Evolutionary conservation across 2,113 vertebrate species (phyloP).

Genomic region (Solenodon paradoxus): DNA sequence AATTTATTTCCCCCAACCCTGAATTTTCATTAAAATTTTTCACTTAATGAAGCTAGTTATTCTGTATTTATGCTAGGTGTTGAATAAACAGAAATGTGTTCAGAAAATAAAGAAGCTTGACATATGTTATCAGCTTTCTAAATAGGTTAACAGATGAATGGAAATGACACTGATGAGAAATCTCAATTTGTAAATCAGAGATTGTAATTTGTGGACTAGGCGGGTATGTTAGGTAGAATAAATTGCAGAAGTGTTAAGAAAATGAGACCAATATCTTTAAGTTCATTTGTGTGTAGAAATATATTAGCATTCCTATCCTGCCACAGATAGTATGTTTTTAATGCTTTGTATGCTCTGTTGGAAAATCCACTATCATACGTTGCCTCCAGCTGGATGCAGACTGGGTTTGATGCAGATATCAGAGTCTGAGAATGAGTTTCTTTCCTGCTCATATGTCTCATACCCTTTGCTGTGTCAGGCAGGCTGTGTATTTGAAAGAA

Average conservation of each 20-base stretch:
- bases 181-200: neutral
- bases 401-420: neutral
- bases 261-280: neutral
- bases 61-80: neutral
- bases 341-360: neutral
- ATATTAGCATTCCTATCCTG: neutral
- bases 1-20: neutral
- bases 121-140: neutral
- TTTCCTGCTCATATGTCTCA: neutral
- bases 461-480: neutral
- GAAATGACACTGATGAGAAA: accelerated
- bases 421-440: neutral
- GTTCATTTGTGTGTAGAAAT: neutral
- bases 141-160: neutral
- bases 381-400: neutral
- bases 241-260: neutral
- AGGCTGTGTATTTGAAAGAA: neutral
- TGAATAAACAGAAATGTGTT: neutral
- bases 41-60: neutral
- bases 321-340: neutral
- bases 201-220: neutral
- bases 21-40: neutral
- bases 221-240: too few species aligned
- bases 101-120: neutral
- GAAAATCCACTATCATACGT: neutral